Conservation (phyloP, 2,888 invertebrate species). For the Neoascia interrupta region DNA sequence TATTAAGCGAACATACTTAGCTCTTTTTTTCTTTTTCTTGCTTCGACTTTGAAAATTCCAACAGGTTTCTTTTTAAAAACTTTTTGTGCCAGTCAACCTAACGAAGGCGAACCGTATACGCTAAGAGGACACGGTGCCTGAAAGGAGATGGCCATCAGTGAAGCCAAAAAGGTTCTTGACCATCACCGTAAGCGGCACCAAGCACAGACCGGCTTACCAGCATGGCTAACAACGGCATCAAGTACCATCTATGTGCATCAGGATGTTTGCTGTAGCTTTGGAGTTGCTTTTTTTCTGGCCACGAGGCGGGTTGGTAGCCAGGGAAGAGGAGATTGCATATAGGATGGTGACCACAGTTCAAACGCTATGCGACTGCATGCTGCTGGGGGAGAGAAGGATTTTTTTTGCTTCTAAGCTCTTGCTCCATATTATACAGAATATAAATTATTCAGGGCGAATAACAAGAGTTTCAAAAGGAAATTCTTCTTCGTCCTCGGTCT, state of each 20-base stretch:
- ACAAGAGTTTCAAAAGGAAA: conserved; percentile 59
- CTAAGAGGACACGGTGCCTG: conserved; percentile 48
- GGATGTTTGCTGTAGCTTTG: conserved; percentile 37
- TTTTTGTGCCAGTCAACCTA: conserved; percentile 26
- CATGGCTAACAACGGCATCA: conserved; percentile 36
- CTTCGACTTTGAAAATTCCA: conserved; percentile 58
- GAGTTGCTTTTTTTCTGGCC: conserved; percentile 6
- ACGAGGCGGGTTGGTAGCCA: background rate
- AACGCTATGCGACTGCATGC: conserved; percentile 34
- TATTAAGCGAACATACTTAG: conserved; percentile 45
- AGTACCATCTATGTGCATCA: conserved; percentile 44
- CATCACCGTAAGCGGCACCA: conserved; percentile 40
- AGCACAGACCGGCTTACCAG: conserved; percentile 4
- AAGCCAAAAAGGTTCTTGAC: conserved; percentile 69
- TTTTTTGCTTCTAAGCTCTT: conserved; percentile 47
- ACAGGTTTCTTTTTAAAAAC: conserved; percentile 64
- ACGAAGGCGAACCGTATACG: conserved; percentile 51
- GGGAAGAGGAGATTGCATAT: conserved; percentile 22
- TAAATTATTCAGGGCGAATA: conserved; percentile 69
- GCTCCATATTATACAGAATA: conserved; percentile 69
- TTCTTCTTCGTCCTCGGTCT: conserved; percentile 42
- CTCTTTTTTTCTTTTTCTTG: conserved; percentile 24
- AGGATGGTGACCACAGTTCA: conserved; percentile 43
- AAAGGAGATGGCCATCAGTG: conserved; percentile 65
- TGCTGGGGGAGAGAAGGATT: conserved; percentile 12